Evolutionary conservation across 2,113 vertebrate genomes (phyloP).

Genomic region (Anser cygnoides): DNA sequence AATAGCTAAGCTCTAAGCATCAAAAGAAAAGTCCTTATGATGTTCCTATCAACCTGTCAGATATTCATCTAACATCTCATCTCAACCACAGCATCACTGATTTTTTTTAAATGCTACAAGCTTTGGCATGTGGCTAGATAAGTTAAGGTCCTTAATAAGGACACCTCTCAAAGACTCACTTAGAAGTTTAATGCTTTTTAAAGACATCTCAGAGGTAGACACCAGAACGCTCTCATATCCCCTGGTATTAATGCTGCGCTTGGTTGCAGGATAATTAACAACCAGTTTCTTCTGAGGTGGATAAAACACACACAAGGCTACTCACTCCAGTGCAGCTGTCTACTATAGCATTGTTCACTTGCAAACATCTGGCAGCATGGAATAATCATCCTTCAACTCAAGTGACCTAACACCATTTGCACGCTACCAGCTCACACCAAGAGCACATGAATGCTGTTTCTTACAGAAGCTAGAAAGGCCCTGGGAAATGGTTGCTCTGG

Average conservation of each 20-base stretch:
- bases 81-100: neutral
- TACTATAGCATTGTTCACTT: neutral
- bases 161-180: neutral
- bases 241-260: neutral
- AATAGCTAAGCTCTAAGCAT: neutral
- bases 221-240: neutral
- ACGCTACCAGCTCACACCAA: neutral
- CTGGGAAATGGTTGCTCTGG: slow-evolving; percentile 18
- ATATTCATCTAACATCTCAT: neutral
- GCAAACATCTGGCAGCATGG: neutral
- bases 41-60: neutral
- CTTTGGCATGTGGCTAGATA: neutral
- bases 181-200: neutral
- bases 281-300: neutral
- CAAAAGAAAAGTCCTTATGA: neutral
- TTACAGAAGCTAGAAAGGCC: neutral
- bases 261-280: neutral
- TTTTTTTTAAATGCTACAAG: neutral
- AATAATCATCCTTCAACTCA: neutral
- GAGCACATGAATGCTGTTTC: neutral
- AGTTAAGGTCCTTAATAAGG: neutral
- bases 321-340: neutral
- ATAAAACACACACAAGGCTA: neutral
- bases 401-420: neutral
- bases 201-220: neutral